Conservation (phyloP, 2,888 invertebrate genomes). For the Euplexia lucipara region DNA sequence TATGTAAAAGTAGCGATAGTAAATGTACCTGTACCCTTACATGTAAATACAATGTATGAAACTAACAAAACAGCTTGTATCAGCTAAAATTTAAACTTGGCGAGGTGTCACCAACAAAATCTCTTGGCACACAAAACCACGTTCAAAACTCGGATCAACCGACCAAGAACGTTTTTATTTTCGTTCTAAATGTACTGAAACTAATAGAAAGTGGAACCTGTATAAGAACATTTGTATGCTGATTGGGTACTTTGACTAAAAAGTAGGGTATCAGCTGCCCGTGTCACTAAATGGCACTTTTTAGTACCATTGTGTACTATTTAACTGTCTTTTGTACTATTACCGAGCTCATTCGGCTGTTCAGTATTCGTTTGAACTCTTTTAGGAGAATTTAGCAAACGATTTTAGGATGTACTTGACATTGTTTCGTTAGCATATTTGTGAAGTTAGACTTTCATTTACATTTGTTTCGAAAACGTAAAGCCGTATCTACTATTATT, state of each 20-base stretch:
- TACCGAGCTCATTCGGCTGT: constrained; percentile 39
- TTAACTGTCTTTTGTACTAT: constrained; percentile 45
- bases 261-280: constrained; percentile 52
- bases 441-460: neutral
- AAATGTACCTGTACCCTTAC: too few relatives aligned
- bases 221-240: constrained; percentile 40
- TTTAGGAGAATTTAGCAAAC: constrained; percentile 36
- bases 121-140: constrained; percentile 50
- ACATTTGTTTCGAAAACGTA: neutral
- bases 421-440: constrained; percentile 21
- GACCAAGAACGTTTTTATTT: constrained; percentile 50
- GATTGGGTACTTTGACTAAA: constrained; percentile 44
- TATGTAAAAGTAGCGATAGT: too few relatives aligned
- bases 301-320: constrained; percentile 44
- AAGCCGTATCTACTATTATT: too few relatives aligned
- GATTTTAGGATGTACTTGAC: constrained; percentile 36
- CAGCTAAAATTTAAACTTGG: constrained; percentile 42
- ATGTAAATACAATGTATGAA: neutral
- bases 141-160: constrained; percentile 23
- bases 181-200: constrained; percentile 52
- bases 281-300: constrained; percentile 48
- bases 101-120: constrained; percentile 40
- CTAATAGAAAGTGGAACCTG: constrained; percentile 45
- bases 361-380: constrained; percentile 41
- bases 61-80: constrained; percentile 12